A percentile compares a stretch with the other conserved stretches of the same genome.
Evolutionary conservation across 2,797 vertebrate genomes (phyloP).

Genomic region (Acipenser oxyrinchus): DNA sequence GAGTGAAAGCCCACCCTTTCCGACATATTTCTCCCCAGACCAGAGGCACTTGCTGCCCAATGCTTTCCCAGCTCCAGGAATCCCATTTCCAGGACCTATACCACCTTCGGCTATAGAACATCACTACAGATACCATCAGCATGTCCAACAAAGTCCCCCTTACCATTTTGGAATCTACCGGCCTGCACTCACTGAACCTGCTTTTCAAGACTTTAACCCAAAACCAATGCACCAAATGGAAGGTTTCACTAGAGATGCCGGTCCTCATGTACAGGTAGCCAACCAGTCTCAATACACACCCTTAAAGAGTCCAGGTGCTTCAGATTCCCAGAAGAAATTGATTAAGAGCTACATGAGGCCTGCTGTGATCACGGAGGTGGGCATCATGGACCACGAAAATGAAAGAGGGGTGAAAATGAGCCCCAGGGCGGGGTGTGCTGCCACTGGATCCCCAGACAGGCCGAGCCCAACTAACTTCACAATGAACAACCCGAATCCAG

Average conservation of each 20-base stretch:
- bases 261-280: slow-evolving; percentile 54
- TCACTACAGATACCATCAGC: slow-evolving; percentile 70
- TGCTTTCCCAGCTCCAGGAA: slow-evolving; percentile 46
- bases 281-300: slow-evolving; percentile 53
- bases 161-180: slow-evolving; percentile 73
- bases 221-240: slow-evolving; percentile 46
- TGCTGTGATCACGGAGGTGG: slow-evolving; percentile 19
- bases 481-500: slow-evolving; percentile 53
- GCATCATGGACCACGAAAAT: slow-evolving; percentile 37
- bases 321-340: slow-evolving; percentile 8
- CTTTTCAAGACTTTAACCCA: slow-evolving; percentile 39
- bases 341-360: slow-evolving; percentile 22
- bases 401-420: slow-evolving; percentile 76
- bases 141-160: slow-evolving; percentile 58
- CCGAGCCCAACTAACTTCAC: slow-evolving; percentile 74
- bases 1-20: slow-evolving; percentile 55
- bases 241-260: slow-evolving; percentile 55
- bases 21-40: slow-evolving; percentile 64
- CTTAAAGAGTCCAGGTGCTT: slow-evolving; percentile 46
- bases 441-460: slow-evolving; percentile 84
- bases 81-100: slow-evolving; percentile 60
- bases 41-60: slow-evolving; percentile 76
- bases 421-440: slow-evolving; percentile 78
- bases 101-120: slow-evolving; percentile 47
- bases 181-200: slow-evolving; percentile 57